Evolutionary conservation across 1,140 invertebrate species (phyloP), one percentile per base, ranked within the genome.

Genomic region (Chionoecetes opilio): DNA sequence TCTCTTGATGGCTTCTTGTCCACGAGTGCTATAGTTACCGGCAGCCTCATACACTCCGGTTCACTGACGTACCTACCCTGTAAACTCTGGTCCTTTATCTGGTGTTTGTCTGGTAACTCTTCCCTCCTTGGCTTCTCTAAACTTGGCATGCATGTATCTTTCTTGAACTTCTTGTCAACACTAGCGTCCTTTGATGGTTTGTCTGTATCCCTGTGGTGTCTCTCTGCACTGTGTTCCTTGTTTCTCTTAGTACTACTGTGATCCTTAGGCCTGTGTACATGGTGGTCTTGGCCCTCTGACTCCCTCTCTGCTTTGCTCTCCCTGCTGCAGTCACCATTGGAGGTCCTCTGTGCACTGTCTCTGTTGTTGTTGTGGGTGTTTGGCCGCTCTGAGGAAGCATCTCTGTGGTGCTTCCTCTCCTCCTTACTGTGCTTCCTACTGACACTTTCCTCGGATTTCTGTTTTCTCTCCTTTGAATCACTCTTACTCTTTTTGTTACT

Each of bases 401-500:
- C 82, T 35, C 38, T 86, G 38, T 32, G 82, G 2, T 11, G n/a
- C 37, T 93, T 93, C 46, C 53, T 93, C 8, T 93, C 92, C 9
- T 93, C 92, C 38, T 87, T 89, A 38, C 29, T 38, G 11, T 37
- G 37, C 26, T 94, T 94, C 34, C 53, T 84, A 29, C 46, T 82
- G 3, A 37, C 3, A 11, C 63, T 94, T 6, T 38, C 41, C n/a
- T 94, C 93, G 14, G 34, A 63, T 11, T 31, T 94, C 26, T 46
- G 87, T 82, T 90, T 94, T 63, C 53, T 94, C 0, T 89, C 93
- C 26, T 3, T 82, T 82, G 3, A n/a, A 21, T 26, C 82, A 0
- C 38, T 37, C 75, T 94, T 94, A 17, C 63, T 94, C 35, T 94
- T 94, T 84, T 31, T 94, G 21, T 93, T 38, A 38, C 21, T 38